Evolutionary conservation across 2,113 vertebrate genomes (phyloP), one percentile per base, ranked within the genome.

Genomic region (Pelecanus crispus): DNA sequence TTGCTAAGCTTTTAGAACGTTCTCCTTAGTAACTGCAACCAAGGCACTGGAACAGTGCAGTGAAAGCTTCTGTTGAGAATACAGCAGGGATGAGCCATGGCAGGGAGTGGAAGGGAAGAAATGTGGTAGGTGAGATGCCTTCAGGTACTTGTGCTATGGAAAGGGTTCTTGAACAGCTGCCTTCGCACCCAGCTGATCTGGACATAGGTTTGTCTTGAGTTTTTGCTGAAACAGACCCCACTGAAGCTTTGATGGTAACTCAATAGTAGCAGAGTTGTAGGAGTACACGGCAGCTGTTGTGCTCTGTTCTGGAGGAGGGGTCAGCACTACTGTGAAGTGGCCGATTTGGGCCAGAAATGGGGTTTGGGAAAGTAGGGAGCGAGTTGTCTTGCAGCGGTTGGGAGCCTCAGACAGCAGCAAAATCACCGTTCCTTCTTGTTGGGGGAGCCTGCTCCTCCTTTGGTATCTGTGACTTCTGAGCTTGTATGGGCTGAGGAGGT

Each of bases 31-130:
- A 81, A 79, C 63, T 77, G 17, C 80, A 77, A 79, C 68, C 40
- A 12, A 52, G 66, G 74, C 0, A 0, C 28, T 52, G 58, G 71
- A 62, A 38, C 26, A 45, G 7, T 0, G 0, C 34, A 28, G 29
- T 26, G 67, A 61, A 74, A 66, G 45, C 9, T 65, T 63, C 61
- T 68, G 29, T 45, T 0, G 0, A 24, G 88, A 45, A 8, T 9
- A 12, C 29, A 12, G 77, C 71, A 59, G 62, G 73, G 71, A 13
- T 28, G 71, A 80, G 62, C 55, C 0, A 0, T 42, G 68, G 38
- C 45, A 65, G 86, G 55, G 65, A 75, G 32, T 13, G 19, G 52
- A 72, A 75, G 65, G 61, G 17, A 49, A 26, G 75, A 58, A 50
- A 14, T 14, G n/a, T 7, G 31, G 36, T 31, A 19, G 63, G 14